A percentile compares a stretch with the other conserved stretches of the same genome.
Evolutionary conservation across 2,888 invertebrate species (phyloP).

Genomic region (Bhutanitis thaidina): DNA sequence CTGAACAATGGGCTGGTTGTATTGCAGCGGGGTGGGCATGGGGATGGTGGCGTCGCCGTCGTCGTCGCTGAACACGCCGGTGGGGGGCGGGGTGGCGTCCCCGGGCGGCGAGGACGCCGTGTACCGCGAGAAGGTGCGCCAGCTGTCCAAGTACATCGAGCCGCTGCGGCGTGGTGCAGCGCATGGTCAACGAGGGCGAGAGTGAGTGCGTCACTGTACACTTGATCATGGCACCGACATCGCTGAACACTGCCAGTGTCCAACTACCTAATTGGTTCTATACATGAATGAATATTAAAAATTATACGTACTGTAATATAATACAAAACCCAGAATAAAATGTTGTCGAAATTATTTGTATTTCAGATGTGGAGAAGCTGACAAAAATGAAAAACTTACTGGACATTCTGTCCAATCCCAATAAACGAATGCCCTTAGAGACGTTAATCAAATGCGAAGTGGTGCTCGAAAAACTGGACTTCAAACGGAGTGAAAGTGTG

Average conservation of each 20-base stretch:
- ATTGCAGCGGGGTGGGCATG: constrained; percentile 47
- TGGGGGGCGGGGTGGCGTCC: constrained; percentile 63
- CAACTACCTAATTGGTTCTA: no score
- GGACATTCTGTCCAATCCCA: constrained; percentile 94
- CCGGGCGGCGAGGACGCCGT: constrained; percentile 88
- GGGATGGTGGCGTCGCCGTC: constrained; percentile 86
- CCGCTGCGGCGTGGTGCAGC: constrained; percentile 95
- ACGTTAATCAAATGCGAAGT: constrained; percentile 96
- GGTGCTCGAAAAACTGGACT: constrained; percentile 92
- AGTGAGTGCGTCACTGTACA: constrained; percentile 55
- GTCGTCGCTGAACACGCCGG: constrained; percentile 90
- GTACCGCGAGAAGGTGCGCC: constrained; percentile 95
- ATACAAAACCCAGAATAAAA: no score
- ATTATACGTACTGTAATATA: no score
- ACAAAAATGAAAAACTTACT: constrained; percentile 97
- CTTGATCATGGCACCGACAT: no score
- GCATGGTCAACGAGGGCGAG: constrained; percentile 90
- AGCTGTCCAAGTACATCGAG: constrained; percentile 96
- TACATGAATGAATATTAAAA: no score
- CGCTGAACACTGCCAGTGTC: no score
- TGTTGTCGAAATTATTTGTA: not conserved
- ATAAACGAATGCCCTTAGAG: constrained; percentile 92
- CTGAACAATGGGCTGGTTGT: not conserved
- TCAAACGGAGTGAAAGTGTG: constrained; percentile 84
- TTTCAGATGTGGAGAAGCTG: constrained; percentile 90